Evolutionary conservation across 2,113 vertebrate species (phyloP).

Genomic region (Carollia perspicillata): DNA sequence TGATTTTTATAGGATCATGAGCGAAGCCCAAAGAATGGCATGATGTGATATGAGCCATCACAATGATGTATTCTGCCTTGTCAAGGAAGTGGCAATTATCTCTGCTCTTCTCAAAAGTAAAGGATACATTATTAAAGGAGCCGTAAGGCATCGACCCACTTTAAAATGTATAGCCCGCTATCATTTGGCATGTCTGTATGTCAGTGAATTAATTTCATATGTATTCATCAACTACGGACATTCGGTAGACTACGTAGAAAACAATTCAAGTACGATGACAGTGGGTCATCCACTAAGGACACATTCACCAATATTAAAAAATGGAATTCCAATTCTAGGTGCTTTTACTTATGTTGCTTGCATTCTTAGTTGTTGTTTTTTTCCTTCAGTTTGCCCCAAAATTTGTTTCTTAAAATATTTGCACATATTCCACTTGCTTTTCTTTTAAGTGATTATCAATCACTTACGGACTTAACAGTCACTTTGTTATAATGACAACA

Average conservation of each 20-base stretch:
- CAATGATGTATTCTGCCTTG: not conserved
- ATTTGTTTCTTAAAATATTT: slow-evolving; percentile 9
- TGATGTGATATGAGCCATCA: not conserved
- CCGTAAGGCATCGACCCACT: not conserved
- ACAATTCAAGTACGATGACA: not conserved
- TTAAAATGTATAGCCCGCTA: not conserved
- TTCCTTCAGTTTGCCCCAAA: not conserved
- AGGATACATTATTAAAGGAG: not conserved
- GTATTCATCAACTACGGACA: not conserved
- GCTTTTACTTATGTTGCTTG: not conserved
- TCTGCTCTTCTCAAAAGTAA: not conserved
- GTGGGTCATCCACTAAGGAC: not conserved
- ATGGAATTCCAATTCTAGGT: not conserved
- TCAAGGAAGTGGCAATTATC: not conserved
- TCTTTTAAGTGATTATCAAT: not conserved
- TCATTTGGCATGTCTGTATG: not conserved
- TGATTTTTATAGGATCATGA: not conserved
- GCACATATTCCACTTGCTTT: not conserved
- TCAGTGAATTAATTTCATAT: not conserved
- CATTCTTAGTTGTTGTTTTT: not conserved
- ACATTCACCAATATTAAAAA: not conserved
- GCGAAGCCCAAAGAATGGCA: not conserved
- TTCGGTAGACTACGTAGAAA: not conserved
- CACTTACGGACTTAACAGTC: not conserved
- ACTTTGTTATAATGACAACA: not conserved